Evolutionary conservation across 2,888 invertebrate genomes (phyloP), one percentile per base, ranked within the genome.

Genomic region (Synanthedon tipuliformis): DNA sequence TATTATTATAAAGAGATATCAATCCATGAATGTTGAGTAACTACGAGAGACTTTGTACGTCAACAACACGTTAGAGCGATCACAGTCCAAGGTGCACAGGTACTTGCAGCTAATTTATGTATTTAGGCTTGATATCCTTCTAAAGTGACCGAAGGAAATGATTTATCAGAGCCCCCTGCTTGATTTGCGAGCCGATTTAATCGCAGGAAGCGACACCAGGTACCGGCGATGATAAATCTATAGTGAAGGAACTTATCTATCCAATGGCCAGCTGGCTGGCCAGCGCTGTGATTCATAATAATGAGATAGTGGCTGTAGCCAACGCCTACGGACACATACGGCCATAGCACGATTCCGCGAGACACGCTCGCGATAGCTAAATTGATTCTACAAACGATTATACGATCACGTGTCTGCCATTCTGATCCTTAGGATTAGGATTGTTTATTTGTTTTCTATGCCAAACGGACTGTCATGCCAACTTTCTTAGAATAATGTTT

Each of bases 181-280:
- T 84, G 85, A 84, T 84, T 85, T 82, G 85, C 79, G 64, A 60
- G 55, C 59, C 74, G 78, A 81, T 82, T 71, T 79, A 78, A 86
- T 85, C 85, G 73, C 86, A 85, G 86, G 86, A 86, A 85, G 74
- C 75, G 67, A 72, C 77, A 70, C 67, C 61, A 64, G 34, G 34
- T 5, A 57, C 58, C 57, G 59, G 64, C 63, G 56, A 64, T 61
- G 70, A 73, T 73, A 73, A 70, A 79, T 78, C 75, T 75, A 10
- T 34, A 10, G 63, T 75, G 63, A 66, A 71, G 82, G 83, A 84
- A 83, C 83, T 78, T 81, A 84, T 83, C 83, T 83, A 81, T 83
- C 78, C 68, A 66, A 64, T 48, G 53, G 54, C 55, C 57, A 53
- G 54, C 51, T 55, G 54, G 67, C 67, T 56, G 67, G 67, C 73